Base-by-base conservation (phyloP, 1,140 invertebrate genomes). In the Drosophila cardini region DNA sequence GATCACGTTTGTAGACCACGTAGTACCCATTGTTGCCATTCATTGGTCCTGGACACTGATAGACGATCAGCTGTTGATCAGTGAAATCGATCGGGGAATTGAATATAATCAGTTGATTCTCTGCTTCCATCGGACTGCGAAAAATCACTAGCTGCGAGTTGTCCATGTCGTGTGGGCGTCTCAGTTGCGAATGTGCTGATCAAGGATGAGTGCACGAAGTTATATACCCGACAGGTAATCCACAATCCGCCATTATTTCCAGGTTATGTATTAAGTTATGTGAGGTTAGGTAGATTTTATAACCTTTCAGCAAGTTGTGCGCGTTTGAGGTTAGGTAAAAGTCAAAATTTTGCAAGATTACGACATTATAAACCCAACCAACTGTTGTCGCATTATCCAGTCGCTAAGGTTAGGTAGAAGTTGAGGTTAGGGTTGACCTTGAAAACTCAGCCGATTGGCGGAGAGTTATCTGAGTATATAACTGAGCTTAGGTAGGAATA, bases 1-100 rank as follows among this genome's bases (percentile, higher is more conserved):
- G 85, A 50, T 87, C 84, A 5, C 80, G 55, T 34, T 84, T 83
- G 36, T 75, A 89, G n/a, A 89, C 77, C 21, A 89, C 84, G 10
- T 77, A 89, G 34, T 70, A 84, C 8, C 82, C 78, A 45, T 21
- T 50, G 0, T 63, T 65, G 11, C 52, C 52, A 9, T 11, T 13
- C 40, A 56, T 2, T n/a, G 40, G 45, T 2, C 21, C 56, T 0
- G 73, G 56, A 8, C 52, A 46, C 4, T 80, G 84, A 40, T 78
- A 87, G 1, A 89, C 76, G 2, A 89, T 62, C 26, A 87, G 40
- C 15, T 89, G 53, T 55, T 84, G 53, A 34, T 87, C 84, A 30
- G 62, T 62, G 16, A 70, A 64, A 34, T 83, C 70, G 21, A 78
- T 77, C 10, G 84, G 84, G 2, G 84, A 80, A 30, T 87, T 78